phyloP scores from a whole-genome alignment of 2,797 vertebrate species.

The Megaceryle alcyon region DNA sequence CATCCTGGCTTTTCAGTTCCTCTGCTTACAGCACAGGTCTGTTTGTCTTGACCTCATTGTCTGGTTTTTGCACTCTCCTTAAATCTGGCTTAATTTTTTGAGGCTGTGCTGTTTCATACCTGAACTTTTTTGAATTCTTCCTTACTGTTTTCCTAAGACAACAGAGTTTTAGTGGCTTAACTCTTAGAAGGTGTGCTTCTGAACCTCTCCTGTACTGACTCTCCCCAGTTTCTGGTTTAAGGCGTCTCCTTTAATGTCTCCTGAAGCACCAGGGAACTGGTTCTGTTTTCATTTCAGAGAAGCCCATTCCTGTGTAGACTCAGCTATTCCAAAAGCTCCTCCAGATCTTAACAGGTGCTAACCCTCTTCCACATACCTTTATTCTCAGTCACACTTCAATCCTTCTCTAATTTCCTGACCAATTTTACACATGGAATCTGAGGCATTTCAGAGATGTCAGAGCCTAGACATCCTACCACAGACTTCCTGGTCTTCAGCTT shows the following conservation, averaged over 20 bases:
- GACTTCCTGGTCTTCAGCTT: not conserved
- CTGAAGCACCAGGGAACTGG: not conserved
- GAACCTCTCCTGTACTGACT: not conserved
- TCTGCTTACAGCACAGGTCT: not conserved
- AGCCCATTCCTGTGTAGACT: not conserved
- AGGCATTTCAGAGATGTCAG: constrained; percentile 16
- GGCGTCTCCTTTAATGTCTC: not conserved
- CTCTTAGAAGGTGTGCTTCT: not conserved
- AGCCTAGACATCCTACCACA: not conserved
- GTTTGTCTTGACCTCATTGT: not conserved
- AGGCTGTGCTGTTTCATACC: not conserved
- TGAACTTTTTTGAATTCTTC: not conserved
- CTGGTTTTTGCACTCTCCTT: not conserved
- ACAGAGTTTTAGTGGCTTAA: not conserved
- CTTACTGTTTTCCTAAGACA: not conserved
- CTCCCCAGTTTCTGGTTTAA: not conserved
- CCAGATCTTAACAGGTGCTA: not conserved
- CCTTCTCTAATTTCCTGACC: not conserved
- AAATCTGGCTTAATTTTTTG: not conserved
- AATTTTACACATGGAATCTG: not conserved
- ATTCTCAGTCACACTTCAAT: not conserved
- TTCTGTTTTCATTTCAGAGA: not conserved
- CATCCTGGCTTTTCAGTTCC: not conserved
- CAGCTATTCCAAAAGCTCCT: not conserved
- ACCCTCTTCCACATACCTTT: not conserved